phyloP scores from a whole-genome alignment of 2,888 invertebrate genomes.

The Cryptocephalus primarius region DNA sequence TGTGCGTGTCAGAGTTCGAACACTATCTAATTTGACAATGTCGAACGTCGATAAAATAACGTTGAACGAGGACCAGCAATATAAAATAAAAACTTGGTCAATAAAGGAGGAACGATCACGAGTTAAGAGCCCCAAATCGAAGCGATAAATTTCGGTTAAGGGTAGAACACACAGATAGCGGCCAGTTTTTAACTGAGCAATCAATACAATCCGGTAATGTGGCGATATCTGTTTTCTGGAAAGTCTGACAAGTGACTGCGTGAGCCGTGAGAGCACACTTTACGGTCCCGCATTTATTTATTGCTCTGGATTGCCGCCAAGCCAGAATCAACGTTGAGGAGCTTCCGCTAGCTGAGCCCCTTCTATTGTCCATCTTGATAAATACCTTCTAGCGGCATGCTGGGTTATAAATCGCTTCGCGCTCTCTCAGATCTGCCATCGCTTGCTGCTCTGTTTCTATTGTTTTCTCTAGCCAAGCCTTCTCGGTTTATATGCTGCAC shows the following conservation, averaged over 20 bases:
- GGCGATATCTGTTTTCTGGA: conserved; percentile 20
- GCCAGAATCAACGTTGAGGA: conserved; percentile 10
- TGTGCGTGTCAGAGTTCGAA: too few relatives aligned
- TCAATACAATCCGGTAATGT: conserved; percentile 19
- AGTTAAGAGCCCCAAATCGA: conserved; percentile 9
- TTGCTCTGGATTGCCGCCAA: conserved; percentile 18
- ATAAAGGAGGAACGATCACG: too few relatives aligned
- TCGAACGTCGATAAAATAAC: too few relatives aligned
- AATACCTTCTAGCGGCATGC: conserved; percentile 9
- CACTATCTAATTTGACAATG: too few relatives aligned
- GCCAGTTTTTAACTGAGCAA: conserved; percentile 18
- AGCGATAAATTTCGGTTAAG: conserved; percentile 17
- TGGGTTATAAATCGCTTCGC: background rate
- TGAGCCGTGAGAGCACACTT: conserved; percentile 7
- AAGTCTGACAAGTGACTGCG: conserved; percentile 18
- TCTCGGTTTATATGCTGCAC: too few relatives aligned
- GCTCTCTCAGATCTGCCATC: background rate
- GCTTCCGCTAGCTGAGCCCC: conserved; percentile 2
- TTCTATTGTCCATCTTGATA: conserved; percentile 16
- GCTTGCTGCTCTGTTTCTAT: background rate
- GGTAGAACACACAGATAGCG: conserved; percentile 12
- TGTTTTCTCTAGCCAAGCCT: background rate
- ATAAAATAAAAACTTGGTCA: too few relatives aligned
- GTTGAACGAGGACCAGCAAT: too few relatives aligned
- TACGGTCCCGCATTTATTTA: conserved; percentile 15